Percentiles rank a stretch among this genome's conserved stretches.
Evolutionary conservation across 2,888 invertebrate species (phyloP).

Genomic region (Tinea pellionella): DNA sequence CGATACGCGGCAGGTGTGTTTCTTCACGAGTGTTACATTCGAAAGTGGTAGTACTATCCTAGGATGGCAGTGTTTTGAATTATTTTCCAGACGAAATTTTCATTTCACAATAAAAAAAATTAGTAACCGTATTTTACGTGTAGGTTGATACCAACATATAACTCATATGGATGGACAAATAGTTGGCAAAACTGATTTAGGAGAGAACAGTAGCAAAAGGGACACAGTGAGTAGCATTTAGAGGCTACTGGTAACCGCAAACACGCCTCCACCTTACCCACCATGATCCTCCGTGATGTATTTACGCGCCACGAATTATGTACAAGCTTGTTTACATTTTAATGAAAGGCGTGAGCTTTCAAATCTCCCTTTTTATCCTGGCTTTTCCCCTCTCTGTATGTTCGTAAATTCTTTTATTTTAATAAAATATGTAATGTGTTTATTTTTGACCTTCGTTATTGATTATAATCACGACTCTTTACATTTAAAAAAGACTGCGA

Average conservation of each 20-base stretch:
- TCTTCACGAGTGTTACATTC: too few species aligned
- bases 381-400: not conserved
- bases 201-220: not conserved
- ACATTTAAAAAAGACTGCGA: not conserved
- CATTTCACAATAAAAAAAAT: too few species aligned
- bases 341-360: slow-evolving; percentile 43
- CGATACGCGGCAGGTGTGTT: too few species aligned
- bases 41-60: too few species aligned
- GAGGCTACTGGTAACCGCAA: slow-evolving; percentile 44
- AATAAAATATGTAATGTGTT: not conserved
- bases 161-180: slow-evolving; percentile 1
- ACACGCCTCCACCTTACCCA: slow-evolving; percentile 29
- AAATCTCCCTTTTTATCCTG: slow-evolving; percentile 36
- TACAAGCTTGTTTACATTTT: slow-evolving; percentile 54
- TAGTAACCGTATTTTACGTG: not conserved
- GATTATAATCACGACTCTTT: not conserved
- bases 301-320: slow-evolving; percentile 25
- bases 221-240: slow-evolving; percentile 31
- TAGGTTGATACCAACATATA: not conserved
- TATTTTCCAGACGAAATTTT: too few species aligned
- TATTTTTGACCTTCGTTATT: not conserved
- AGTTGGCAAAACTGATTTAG: not conserved
- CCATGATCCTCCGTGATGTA: slow-evolving; percentile 34
- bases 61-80: too few species aligned
- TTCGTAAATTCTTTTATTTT: not conserved